Percentiles rank a stretch among this genome's conserved stretches.
phyloP scores from a whole-genome alignment of 2,113 vertebrate genomes.

The Syrmaticus mikado region DNA sequence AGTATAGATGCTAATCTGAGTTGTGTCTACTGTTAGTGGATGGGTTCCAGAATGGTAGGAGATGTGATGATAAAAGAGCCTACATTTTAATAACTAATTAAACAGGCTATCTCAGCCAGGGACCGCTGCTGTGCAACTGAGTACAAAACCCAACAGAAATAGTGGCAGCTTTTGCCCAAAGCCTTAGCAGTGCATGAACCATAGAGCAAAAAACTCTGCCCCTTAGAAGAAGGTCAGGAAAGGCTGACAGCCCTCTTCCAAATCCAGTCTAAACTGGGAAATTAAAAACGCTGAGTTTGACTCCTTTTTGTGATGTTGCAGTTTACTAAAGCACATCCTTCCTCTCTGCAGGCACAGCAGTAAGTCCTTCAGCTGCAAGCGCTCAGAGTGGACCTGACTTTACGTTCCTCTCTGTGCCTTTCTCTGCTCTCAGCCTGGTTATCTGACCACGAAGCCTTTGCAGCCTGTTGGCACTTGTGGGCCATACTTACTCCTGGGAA shows the following conservation, averaged over 20 bases:
- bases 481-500: neutral
- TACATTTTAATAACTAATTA: conserved; percentile 64
- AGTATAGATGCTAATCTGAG: conserved; percentile 16
- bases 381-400: neutral
- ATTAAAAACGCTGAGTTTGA: neutral
- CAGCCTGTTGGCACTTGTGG: neutral
- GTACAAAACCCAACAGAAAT: conserved; percentile 18
- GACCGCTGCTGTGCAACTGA: neutral
- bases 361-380: conserved; percentile 9
- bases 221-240: conserved; percentile 45
- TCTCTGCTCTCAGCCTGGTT: neutral
- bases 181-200: neutral
- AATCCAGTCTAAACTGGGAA: neutral
- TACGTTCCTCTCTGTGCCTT: neutral
- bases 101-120: conserved; percentile 29
- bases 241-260: conserved; percentile 27
- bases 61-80: conserved; percentile 2
- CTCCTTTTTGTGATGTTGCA: neutral
- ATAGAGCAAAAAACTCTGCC: conserved; percentile 44
- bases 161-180: neutral
- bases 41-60: conserved; percentile 34
- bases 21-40: conserved; percentile 48
- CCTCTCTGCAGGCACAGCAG: neutral
- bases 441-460: neutral
- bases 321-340: conserved; percentile 23